Base-by-base conservation (phyloP, 2,888 invertebrate species). In the Saturnia japonica region DNA sequence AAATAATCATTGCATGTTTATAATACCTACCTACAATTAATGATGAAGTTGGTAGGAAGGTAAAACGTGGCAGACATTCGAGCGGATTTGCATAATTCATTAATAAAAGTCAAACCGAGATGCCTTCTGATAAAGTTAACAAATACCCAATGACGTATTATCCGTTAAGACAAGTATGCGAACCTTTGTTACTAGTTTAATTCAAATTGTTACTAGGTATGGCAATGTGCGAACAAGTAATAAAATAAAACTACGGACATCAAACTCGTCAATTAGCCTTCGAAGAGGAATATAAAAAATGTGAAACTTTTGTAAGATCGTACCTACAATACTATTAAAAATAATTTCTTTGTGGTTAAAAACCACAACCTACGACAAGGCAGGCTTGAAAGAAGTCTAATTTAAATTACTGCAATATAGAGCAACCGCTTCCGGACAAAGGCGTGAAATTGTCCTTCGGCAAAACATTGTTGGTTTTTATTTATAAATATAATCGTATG, bases 41-140 rank as follows among this genome's bases (percentile, higher is more conserved):
- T 88, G 85, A 87, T 89, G 85, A 86, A 88, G 85, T 84, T 80
- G 81, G 84, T 82, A 80, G 80, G 84, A 79, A 60, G 57, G 57
- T 60, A 28, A 9, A 60, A 77, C 80, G 81, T 78, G 79, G 82
- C 82, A 79, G 75, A 83, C 81, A 84, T 80, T 80, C 84, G 79
- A 77, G 68, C 80, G 75, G 81, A 91, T 91, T 91, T 89, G 86
- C 91, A 91, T 91, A 91, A 89, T 90, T 89, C 90, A 91, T 91
- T 91, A 89, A 89, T 91, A 91, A 85, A 88, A 84, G 90, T 90
- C 91, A 81, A 77, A 80, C 78, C 75, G 83, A 86, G 90, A 91
- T 91, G 88, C 85, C 86, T 85, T 85, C 89, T 81, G 90, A 90
- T 91, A 90, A 89, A 86, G 84, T 82, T 83, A 87, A 89, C 88